Conservation (phyloP, 2,888 invertebrate genomes). For the Embidobia sp. region DNA sequence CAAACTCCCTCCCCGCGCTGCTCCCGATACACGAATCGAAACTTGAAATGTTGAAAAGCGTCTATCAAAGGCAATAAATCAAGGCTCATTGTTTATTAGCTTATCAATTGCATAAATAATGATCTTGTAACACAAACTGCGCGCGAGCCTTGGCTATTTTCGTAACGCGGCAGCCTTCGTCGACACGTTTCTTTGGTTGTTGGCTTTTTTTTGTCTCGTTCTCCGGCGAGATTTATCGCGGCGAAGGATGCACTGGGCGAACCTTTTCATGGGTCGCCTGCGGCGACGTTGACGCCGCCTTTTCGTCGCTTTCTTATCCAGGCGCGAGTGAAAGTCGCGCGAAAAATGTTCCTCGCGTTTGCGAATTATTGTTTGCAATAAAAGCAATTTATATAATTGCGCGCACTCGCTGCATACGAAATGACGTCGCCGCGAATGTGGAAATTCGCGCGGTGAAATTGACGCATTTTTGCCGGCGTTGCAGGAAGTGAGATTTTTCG, state of each 20-base stretch:
- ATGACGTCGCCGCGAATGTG: neutral
- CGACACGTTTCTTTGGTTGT: constrained; percentile 27
- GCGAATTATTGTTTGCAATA: constrained; percentile 30
- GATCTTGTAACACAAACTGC: constrained; percentile 42
- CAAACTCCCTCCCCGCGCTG: too few species aligned
- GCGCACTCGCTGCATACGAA: constrained; percentile 2
- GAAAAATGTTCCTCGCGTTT: constrained; percentile 31
- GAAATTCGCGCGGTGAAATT: constrained; percentile 18
- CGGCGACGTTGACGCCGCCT: constrained; percentile 30
- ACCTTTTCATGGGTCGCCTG: constrained; percentile 23
- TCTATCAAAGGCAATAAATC: constrained; percentile 29
- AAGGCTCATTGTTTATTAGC: constrained; percentile 48
- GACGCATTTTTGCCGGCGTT: neutral
- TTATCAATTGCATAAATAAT: constrained; percentile 60
- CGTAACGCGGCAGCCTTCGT: constrained; percentile 50
- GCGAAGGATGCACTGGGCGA: constrained; percentile 16
- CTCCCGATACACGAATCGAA: too few species aligned
- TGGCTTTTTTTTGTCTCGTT: constrained; percentile 7
- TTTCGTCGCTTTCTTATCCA: constrained; percentile 48
- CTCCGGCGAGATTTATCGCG: constrained; percentile 25
- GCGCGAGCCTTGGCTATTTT: constrained; percentile 48
- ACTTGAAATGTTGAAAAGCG: constrained; percentile 14
- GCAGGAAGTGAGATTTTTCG: constrained; percentile 3
- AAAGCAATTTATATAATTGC: constrained; percentile 35
- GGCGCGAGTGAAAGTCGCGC: constrained; percentile 39